Evolutionary conservation across 2,888 invertebrate genomes (phyloP).

Genomic region (Watsonalla binaria): DNA sequence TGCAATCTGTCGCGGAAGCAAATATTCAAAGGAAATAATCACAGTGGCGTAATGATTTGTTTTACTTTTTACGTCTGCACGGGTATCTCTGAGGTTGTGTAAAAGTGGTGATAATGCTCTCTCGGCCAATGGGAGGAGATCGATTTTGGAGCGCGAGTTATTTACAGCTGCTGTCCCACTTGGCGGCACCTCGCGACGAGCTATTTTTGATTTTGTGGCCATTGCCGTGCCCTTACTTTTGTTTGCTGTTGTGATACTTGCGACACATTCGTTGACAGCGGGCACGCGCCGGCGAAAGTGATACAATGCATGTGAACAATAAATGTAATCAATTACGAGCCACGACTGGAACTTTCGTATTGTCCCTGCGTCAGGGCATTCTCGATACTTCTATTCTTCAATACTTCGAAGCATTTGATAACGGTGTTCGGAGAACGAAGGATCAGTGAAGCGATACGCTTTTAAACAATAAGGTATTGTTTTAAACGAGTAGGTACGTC

Average conservation of each 20-base stretch:
- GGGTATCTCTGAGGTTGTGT: conserved; percentile 30
- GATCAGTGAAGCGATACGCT: conserved; percentile 25
- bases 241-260: conserved; percentile 11
- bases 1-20: conserved; percentile 21
- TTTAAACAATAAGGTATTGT: conserved; percentile 58
- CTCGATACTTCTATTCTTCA: too few species aligned
- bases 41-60: conserved; percentile 30
- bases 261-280: conserved; percentile 2
- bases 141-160: conserved; percentile 40
- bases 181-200: conserved; percentile 49
- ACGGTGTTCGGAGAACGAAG: conserved; percentile 22
- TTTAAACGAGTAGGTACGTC: conserved; percentile 24
- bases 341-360: conserved; percentile 32
- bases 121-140: conserved; percentile 35
- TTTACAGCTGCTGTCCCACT: conserved; percentile 59
- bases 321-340: conserved; percentile 29
- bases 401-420: neutral
- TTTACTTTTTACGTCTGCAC: conserved; percentile 21
- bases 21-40: conserved; percentile 25
- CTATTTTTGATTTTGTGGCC: conserved; percentile 61
- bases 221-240: conserved; percentile 52
- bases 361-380: conserved; percentile 16
- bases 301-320: conserved; percentile 26
- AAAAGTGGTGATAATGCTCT: conserved; percentile 33
- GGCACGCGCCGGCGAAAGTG: conserved; percentile 23